Conservation (phyloP, 2,888 invertebrate genomes). For the Lasioglossum calceatum region DNA sequence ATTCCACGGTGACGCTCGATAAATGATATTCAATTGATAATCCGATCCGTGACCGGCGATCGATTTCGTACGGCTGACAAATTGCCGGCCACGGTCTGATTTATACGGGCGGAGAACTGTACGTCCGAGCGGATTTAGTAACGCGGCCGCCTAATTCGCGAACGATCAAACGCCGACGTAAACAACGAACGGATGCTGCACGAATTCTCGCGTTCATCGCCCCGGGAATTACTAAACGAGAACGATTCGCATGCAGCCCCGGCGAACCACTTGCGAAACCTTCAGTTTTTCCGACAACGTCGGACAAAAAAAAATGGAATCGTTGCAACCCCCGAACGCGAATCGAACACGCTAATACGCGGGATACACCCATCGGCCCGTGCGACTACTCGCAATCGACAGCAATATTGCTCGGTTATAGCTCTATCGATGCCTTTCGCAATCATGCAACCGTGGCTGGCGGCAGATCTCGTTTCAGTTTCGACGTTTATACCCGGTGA, state of each 20-base stretch:
- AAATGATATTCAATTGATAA: conserved; percentile 57
- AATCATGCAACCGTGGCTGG: conserved; percentile 54
- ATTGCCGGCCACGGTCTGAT: conserved; percentile 22
- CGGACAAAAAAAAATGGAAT: not conserved
- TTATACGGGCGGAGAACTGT: conserved; percentile 1
- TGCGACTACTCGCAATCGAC: conserved; percentile 44
- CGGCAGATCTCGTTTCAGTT: conserved; percentile 64
- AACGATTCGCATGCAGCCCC: not conserved
- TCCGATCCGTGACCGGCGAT: conserved; percentile 18
- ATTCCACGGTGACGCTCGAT: conserved; percentile 52
- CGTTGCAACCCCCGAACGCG: not conserved
- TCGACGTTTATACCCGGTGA: conserved; percentile 58
- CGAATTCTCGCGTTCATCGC: not conserved
- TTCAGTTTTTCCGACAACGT: conserved; percentile 32
- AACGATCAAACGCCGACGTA: not conserved
- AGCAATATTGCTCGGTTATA: conserved; percentile 53
- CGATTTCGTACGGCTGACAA: conserved; percentile 29
- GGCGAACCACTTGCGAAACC: no score
- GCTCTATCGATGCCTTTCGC: conserved; percentile 51
- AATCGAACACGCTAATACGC: conserved; percentile 43
- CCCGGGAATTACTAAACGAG: not conserved
- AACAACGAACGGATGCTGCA: not conserved
- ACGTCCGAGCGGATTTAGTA: conserved; percentile 5
- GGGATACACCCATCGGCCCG: conserved; percentile 31
- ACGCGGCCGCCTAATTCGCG: not conserved